These are phyloP conservation scores for Empidonax traillii DNA, from an alignment of 2,113 vertebrate genomes.

Conservation along the genomic window DNA sequence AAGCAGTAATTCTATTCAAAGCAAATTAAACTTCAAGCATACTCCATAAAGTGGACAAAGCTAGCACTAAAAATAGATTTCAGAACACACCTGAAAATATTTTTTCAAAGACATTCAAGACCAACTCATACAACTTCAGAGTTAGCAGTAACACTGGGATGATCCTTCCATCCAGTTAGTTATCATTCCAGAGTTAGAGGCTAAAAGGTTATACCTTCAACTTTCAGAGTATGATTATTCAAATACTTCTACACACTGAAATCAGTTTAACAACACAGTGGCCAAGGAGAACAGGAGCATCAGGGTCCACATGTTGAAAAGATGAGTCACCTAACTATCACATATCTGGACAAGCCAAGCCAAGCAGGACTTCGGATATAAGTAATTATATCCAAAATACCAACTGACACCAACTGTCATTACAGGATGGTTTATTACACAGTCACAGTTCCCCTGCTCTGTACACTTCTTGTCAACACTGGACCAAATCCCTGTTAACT, in stretches of 20 bases:
- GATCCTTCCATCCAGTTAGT: not conserved
- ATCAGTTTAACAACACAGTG: not conserved
- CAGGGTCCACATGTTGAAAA: not conserved
- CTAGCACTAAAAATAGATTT: not conserved
- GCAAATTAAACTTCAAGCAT: conserved; percentile 17
- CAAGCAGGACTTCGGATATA: not conserved
- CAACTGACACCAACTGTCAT: not conserved
- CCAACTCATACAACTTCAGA: not conserved
- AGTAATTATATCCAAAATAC: not conserved
- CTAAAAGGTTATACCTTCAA: not conserved
- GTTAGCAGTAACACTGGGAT: not conserved
- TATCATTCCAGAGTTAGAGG: not conserved
- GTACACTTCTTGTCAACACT: not conserved
- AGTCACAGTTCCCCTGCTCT: not conserved
- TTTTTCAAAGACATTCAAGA: not conserved
- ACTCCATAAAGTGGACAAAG: not conserved
- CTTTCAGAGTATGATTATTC: not conserved
- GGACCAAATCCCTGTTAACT: not conserved
- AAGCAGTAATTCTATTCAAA: conserved; percentile 3
- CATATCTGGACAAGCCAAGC: not conserved
- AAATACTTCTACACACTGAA: not conserved
- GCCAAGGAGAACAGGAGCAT: not conserved
- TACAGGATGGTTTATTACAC: not conserved
- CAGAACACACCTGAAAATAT: not conserved
- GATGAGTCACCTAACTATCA: not conserved